Evolutionary conservation across 2,113 vertebrate genomes (phyloP), one percentile per base, ranked within the genome.

Genomic region (Engraulis encrasicolus): DNA sequence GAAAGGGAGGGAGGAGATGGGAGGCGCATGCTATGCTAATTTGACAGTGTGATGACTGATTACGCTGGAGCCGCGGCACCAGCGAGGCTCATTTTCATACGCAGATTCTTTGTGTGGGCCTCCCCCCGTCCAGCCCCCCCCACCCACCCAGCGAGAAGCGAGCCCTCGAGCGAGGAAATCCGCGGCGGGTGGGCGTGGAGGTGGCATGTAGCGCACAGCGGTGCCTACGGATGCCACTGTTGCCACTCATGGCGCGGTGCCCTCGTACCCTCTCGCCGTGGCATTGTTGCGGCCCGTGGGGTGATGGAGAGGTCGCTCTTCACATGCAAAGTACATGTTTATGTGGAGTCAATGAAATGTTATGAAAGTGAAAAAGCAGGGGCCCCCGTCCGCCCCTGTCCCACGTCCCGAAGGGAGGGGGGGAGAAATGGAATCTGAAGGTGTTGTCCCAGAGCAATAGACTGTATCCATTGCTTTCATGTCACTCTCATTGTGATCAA

Each of bases 41-140:
- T 88, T 93, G 93, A 92, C 92, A 91, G 88, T 88, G 78, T 84
- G 86, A 91, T 94, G 93, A 94, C 90, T 91, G 91, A 94, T 91
- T 91, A 80, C 91, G 90, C 86, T 81, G 85, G 82, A n/a, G n/a
- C 50, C 61, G 82, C 86, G 87, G 85, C 89, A 87, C 87, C 89
- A 82, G 88, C 83, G 78, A 5, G 83, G 85, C 86, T 91, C 83
- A 87, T 90, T 91, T 86, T 91, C 86, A 87, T 84, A 50, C 54
- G 18, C 1, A 3, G 61, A 88, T 93, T 94, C 87, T 93, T 45
- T 87, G 86, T n/a, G n/a, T n/a, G n/a, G n/a, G n/a, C n/a, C n/a
- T n/a, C n/a, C n/a, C n/a, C n/a, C n/a, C n/a, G n/a, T n/a, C n/a
- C n/a, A n/a, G 31, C 85, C 80, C 74, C 85, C 85, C 86, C 86